phyloP scores from a whole-genome alignment of 2,888 invertebrate species.

The Himalopsyche japonica region DNA sequence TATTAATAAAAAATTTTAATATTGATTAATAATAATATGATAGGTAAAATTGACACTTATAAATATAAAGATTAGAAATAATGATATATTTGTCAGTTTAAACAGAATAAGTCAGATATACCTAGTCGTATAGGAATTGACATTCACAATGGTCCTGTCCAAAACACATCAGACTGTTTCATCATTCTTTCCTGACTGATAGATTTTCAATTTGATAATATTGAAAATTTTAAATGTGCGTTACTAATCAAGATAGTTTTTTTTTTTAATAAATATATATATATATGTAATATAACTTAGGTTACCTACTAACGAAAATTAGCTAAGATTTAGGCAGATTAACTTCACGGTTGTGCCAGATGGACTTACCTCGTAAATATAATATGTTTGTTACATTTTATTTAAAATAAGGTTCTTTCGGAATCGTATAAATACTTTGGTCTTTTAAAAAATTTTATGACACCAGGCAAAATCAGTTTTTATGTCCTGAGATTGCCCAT shows the following conservation, averaged over 20 bases:
- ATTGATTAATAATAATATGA: slow-evolving; percentile 29
- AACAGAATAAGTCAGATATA: slow-evolving; percentile 38
- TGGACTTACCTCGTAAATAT: background rate
- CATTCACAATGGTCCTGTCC: slow-evolving; percentile 30
- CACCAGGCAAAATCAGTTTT: background rate
- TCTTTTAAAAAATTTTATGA: background rate
- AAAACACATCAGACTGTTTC: background rate
- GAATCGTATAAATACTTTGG: background rate
- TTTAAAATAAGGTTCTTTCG: background rate
- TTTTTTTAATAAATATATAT: background rate
- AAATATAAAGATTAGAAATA: slow-evolving; percentile 41
- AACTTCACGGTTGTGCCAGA: background rate
- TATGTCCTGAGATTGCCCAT: background rate
- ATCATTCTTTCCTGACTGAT: background rate
- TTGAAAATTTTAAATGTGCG: background rate
- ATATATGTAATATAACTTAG: background rate
- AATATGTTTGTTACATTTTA: background rate
- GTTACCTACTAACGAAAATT: background rate
- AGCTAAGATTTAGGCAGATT: background rate
- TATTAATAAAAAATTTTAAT: slow-evolving; percentile 23
- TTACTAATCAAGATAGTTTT: background rate
- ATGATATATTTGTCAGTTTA: slow-evolving; percentile 41
- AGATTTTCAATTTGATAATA: background rate
- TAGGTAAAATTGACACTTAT: slow-evolving; percentile 38
- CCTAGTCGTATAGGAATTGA: slow-evolving; percentile 26